Evolutionary conservation across 2,888 invertebrate species (phyloP).

Genomic region (Apeira syringaria): DNA sequence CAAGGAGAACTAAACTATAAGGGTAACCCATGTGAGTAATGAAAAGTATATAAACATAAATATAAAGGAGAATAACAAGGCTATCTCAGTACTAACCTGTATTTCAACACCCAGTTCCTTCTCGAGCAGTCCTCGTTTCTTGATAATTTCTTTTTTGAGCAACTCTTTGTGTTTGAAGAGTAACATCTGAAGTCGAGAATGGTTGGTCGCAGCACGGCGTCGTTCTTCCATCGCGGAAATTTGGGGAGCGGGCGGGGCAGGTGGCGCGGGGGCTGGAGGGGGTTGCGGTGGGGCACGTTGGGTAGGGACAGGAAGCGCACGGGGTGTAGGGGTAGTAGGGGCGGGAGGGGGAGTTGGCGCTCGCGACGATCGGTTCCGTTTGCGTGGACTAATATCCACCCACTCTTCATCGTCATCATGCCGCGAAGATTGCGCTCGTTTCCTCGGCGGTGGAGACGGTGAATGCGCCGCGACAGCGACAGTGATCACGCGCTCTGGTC

Average conservation of each 20-base stretch:
- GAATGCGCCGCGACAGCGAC: constrained; percentile 44
- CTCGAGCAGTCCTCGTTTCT: constrained; percentile 94
- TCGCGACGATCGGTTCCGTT: constrained; percentile 42
- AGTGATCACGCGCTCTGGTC: constrained; percentile 43
- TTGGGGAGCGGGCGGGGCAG: constrained; percentile 17
- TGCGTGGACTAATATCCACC: constrained; percentile 67
- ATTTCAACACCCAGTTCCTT: constrained; percentile 95
- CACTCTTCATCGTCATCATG: constrained; percentile 74
- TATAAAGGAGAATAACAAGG: no score
- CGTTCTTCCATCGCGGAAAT: constrained; percentile 62
- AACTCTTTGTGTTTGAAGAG: constrained; percentile 95
- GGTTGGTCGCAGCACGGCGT: constrained; percentile 81
- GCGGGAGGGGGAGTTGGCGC: constrained; percentile 32
- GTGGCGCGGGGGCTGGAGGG: constrained; percentile 47
- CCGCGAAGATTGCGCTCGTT: constrained; percentile 52
- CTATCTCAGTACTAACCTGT: constrained; percentile 80
- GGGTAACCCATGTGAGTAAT: no score
- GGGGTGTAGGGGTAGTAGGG: constrained; percentile 42
- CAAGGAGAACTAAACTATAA: no score
- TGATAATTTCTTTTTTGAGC: constrained; percentile 96
- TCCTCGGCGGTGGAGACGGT: constrained; percentile 53
- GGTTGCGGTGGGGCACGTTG: constrained; percentile 29
- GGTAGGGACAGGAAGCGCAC: constrained; percentile 44
- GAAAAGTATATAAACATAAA: no score
- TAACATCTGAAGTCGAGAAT: constrained; percentile 87